These are phyloP conservation scores for Heliconius himera DNA, from an alignment of 1,140 invertebrate species.

Conservation along the genomic window DNA sequence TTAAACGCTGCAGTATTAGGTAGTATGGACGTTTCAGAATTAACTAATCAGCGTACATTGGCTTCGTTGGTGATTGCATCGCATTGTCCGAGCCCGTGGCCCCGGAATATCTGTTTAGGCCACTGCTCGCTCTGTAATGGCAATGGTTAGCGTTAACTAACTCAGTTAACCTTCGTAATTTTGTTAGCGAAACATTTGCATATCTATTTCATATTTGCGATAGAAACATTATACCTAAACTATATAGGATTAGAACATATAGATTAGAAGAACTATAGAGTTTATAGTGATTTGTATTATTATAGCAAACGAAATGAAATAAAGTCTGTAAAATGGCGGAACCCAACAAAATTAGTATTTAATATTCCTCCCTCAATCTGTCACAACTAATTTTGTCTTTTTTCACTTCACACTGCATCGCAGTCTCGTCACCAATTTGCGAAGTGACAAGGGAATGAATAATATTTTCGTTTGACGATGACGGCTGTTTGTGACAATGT, in stretches of 20 bases:
- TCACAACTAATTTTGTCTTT: conserved; percentile 44
- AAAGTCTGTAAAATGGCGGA: neutral
- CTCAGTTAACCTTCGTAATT: conserved; percentile 66
- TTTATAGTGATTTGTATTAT: neutral
- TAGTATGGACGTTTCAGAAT: conserved; percentile 74
- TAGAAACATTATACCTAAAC: conserved; percentile 18
- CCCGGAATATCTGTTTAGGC: conserved; percentile 80
- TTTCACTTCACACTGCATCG: conserved; percentile 41
- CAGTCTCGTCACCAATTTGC: conserved; percentile 60
- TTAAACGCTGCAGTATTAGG: conserved; percentile 67
- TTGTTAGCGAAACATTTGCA: conserved; percentile 51
- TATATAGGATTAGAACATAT: neutral
- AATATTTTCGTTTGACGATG: conserved; percentile 55
- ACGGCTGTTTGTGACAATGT: conserved; percentile 44
- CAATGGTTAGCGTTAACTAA: conserved; percentile 71
- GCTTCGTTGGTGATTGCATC: conserved; percentile 72
- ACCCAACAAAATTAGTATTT: conserved; percentile 26
- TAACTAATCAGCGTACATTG: conserved; percentile 80
- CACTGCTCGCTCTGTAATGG: conserved; percentile 73
- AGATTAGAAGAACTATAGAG: too few relatives aligned
- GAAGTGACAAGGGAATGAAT: conserved; percentile 67
- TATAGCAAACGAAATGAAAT: neutral
- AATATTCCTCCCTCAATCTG: conserved; percentile 40
- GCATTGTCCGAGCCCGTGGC: conserved; percentile 75
- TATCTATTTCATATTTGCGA: conserved; percentile 44